These are phyloP conservation scores for Eulemur coronatus DNA, from an alignment of 2,797 vertebrate genomes.

Conservation along the genomic window DNA sequence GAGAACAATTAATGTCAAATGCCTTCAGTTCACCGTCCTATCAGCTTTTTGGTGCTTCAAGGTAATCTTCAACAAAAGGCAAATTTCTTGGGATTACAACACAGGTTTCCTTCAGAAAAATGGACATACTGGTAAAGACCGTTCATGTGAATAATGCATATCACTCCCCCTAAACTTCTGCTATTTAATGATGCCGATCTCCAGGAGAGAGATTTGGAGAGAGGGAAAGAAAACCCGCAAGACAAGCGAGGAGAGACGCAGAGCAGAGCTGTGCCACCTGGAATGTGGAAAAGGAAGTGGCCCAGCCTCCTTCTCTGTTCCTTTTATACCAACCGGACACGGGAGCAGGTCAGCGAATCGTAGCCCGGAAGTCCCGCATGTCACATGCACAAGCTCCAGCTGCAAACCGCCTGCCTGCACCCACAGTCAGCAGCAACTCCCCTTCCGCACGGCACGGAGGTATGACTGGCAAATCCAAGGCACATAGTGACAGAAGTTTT, in stretches of 20 bases:
- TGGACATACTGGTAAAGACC: background rate
- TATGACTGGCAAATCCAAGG: background rate
- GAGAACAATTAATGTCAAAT: conserved; percentile 29
- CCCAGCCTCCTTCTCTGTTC: background rate
- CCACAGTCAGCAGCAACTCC: background rate
- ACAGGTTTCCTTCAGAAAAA: background rate
- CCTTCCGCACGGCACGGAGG: accelerated
- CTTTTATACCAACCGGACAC: conserved; percentile 59
- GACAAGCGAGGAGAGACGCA: background rate
- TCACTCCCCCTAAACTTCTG: background rate
- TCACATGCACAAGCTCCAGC: background rate
- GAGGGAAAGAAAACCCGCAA: background rate
- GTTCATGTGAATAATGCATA: background rate
- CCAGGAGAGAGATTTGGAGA: background rate
- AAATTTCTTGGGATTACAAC: background rate
- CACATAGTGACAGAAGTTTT: conserved; percentile 48
- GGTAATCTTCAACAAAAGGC: conserved; percentile 20
- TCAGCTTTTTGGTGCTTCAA: background rate
- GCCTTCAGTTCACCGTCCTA: background rate
- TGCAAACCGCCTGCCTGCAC: background rate
- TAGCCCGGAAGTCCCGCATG: background rate
- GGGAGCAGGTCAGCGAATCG: conserved; percentile 79
- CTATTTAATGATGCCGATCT: background rate
- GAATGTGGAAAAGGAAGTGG: accelerated
- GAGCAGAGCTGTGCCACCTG: accelerated